Percentiles rank a stretch among this genome's conserved stretches.
Evolutionary conservation across 2,797 vertebrate species (phyloP).

Genomic region (Carapus acus): DNA sequence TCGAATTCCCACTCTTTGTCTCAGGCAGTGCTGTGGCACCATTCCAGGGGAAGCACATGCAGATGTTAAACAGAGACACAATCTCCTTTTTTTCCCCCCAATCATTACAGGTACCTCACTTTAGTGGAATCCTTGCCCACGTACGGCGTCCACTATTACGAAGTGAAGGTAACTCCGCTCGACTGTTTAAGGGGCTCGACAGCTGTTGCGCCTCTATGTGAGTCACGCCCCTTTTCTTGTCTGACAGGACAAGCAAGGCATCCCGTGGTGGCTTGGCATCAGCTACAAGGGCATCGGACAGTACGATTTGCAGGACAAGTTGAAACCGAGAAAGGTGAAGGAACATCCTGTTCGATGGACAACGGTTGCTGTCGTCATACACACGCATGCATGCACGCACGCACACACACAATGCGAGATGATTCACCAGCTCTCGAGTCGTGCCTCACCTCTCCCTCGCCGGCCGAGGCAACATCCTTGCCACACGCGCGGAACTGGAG

Average conservation of each 20-base stretch:
- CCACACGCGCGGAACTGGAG: constrained; percentile 45
- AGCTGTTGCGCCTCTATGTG: constrained; percentile 18
- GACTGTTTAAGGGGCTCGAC: constrained; percentile 32
- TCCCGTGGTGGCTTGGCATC: constrained; percentile 98
- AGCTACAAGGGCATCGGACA: constrained; percentile 98
- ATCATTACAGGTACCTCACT: constrained; percentile 86
- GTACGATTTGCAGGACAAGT: constrained; percentile 95
- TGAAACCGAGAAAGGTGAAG: constrained; percentile 94
- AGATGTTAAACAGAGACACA: constrained; percentile 10
- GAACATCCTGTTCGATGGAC: neutral
- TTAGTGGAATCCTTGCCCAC: constrained; percentile 92
- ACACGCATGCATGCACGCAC: too few relatives aligned
- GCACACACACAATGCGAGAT: constrained; percentile 17
- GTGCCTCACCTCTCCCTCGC: constrained; percentile 38
- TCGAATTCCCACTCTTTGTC: constrained; percentile 14
- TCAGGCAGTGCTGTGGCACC: neutral
- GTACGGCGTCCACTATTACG: constrained; percentile 97
- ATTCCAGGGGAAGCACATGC: constrained; percentile 16
- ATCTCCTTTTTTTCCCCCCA: constrained; percentile 23
- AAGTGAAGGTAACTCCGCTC: constrained; percentile 85
- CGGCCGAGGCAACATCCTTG: constrained; percentile 33
- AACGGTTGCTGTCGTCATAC: constrained; percentile 27
- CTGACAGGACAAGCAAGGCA: constrained; percentile 94
- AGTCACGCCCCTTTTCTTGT: constrained; percentile 28
- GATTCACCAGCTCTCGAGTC: constrained; percentile 49